Base-by-base conservation (phyloP, 2,797 vertebrate species). In the Danio aesculapii region DNA sequence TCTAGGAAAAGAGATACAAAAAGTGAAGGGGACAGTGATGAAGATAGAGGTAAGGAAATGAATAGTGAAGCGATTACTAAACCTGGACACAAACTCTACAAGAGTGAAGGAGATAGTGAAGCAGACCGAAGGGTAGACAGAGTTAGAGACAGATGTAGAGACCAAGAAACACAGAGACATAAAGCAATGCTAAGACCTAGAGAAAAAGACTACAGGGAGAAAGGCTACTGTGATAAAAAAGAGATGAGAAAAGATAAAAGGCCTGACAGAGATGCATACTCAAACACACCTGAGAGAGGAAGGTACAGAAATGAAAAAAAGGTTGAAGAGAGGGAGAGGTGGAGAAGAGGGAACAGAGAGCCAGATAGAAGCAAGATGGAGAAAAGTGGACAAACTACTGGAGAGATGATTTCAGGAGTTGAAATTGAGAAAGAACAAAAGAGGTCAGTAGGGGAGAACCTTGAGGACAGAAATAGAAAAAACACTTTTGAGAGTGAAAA, bases 41-140 rank as follows among this genome's bases (percentile, higher is more conserved):
- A 79, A 77, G 50, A 85, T 21, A 74, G 71, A 85, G 76, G 82
- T 74, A 53, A 85, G 84, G 61, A 86, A 86, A 75, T 43, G n/a
- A 30, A 39, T 69, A 83, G 17, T 44, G 70, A 67, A 55, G 75
- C 73, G 39, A 47, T 49, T 63, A 9, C 57, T 10, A 30, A 14
- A 46, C 30, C 59, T 43, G 79, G 55, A 53, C 73, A 87, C 81
- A 83, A 89, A 64, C 84, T 30, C 19, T n/a, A 90, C 63, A 90
- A 72, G 76, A 90, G 90, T 49, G 90, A 92, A 75, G 89, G 88
- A 77, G 91, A 93, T 58, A 84, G 41, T 62, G 83, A 41, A 0
- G 79, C 55, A 81, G 77, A 81, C 6, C 19, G 12, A 50, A 52
- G 16, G 64, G 55, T 14, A 21, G 12, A 83, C 3, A 43, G 57